Conservation (phyloP, 2,888 invertebrate species). For the Ferdinandea cuprea region DNA sequence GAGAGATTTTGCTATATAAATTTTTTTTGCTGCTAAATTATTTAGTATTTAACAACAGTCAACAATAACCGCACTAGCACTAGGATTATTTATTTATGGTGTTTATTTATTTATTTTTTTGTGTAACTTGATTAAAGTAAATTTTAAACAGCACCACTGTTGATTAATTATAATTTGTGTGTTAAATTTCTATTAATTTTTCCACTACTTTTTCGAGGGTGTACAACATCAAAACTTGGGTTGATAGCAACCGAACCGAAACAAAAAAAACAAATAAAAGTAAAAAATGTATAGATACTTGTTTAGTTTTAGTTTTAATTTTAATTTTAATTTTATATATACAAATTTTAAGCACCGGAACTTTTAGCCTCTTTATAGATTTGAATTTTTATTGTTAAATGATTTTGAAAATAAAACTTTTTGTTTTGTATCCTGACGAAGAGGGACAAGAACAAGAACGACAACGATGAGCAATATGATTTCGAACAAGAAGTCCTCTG, state of each 20-base stretch:
- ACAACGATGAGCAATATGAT: slow-evolving; percentile 71
- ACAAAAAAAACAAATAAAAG: slow-evolving; percentile 37
- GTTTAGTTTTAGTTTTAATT: not conserved
- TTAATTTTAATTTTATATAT: slow-evolving; percentile 36
- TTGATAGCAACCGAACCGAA: slow-evolving; percentile 23
- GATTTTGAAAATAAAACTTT: slow-evolving; percentile 27
- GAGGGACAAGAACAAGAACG: slow-evolving; percentile 62
- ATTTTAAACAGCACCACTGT: slow-evolving; percentile 63
- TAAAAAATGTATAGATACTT: slow-evolving; percentile 32
- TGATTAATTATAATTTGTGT: slow-evolving; percentile 16
- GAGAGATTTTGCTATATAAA: slow-evolving; percentile 4
- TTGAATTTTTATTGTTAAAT: slow-evolving; percentile 22
- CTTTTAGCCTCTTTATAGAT: slow-evolving; percentile 35
- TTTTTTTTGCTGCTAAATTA: slow-evolving; percentile 25
- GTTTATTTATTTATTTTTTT: slow-evolving; percentile 1
- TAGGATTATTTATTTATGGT: slow-evolving; percentile 27
- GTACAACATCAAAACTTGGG: slow-evolving; percentile 72
- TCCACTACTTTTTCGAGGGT: slow-evolving; percentile 60
- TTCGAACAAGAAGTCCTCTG: slow-evolving; percentile 70
- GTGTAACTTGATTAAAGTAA: slow-evolving; percentile 19
- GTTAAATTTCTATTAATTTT: slow-evolving; percentile 22
- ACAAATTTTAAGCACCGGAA: slow-evolving; percentile 52
- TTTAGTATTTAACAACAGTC: slow-evolving; percentile 63
- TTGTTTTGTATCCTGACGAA: slow-evolving; percentile 70
- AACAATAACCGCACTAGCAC: slow-evolving; percentile 72